Evolutionary conservation across 2,797 vertebrate species (phyloP), one percentile per base, ranked within the genome.

Genomic region (Microchirus variegatus): DNA sequence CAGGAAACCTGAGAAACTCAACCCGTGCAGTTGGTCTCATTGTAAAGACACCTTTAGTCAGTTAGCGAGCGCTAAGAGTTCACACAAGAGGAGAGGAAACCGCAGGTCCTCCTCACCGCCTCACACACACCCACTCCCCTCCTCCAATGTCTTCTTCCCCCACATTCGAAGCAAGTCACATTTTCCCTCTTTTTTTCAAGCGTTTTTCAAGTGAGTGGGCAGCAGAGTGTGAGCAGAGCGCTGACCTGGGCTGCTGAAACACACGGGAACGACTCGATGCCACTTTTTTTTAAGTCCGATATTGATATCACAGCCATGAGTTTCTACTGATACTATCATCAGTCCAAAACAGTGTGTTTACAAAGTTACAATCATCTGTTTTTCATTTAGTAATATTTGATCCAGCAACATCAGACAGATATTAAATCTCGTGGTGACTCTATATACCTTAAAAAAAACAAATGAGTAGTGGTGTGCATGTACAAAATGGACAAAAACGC

Each of bases 141-240:
- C 49, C 16, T 65, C 58, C 26, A 19, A 36, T 15, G 1, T 66
- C 47, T 65, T 63, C 55, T 52, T 76, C 40, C 66, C 85, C 87
- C 92, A 95, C 94, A 92, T 80, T 81, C 93, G 70, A 68, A 92
- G 90, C 77, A 78, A 84, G 78, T 85, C 11, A 80, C 26, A 86
- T 89, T 88, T 86, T 92, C 87, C 60, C 50, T 48, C 16, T 22
- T 90, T 89, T 82, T 79, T 90, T 92, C 89, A 89, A 92, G 94
- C 94, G 96, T 93, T 95, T 95, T 96, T 95, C 93, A 93, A 95
- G 91, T 93, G 94, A 95, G 94, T 90, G 93, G 92, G 91, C 91
- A 92, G 90, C 92, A 87, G 90, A 91, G 91, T 85, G 89, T 93
- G 84, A 88, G 80, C 89, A 90, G 80, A 92, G 88, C 92, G 87